phyloP scores from a whole-genome alignment of 2,888 invertebrate species.

The Pachydiplax longipennis region DNA sequence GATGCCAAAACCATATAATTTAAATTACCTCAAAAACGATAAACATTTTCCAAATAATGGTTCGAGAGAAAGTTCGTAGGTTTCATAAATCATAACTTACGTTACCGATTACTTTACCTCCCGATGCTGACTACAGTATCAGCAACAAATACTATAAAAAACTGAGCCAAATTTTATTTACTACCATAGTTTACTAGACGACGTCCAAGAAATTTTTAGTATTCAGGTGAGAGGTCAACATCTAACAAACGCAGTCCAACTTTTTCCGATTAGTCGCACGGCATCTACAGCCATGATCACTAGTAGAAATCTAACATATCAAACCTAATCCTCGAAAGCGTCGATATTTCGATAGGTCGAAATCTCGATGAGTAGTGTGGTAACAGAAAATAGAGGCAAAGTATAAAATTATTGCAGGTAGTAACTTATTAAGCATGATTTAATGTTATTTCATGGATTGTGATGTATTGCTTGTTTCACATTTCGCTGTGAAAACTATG shows the following conservation, averaged over 20 bases:
- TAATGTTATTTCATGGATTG: neutral
- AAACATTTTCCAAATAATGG: no score
- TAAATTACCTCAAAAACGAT: no score
- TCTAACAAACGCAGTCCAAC: neutral
- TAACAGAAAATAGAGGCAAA: slow-evolving; percentile 42
- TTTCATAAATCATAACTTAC: no score
- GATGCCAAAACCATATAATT: no score
- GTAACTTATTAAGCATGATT: neutral
- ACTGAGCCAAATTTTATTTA: no score
- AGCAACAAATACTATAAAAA: no score
- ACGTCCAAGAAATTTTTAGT: no score
- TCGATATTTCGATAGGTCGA: slow-evolving; percentile 34
- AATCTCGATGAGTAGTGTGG: slow-evolving; percentile 39
- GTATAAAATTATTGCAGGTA: slow-evolving; percentile 45
- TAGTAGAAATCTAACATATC: neutral
- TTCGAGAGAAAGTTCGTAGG: no score
- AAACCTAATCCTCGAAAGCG: slow-evolving; percentile 35
- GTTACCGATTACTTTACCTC: no score
- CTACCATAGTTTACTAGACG: no score
- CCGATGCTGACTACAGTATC: no score
- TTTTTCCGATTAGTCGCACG: neutral
- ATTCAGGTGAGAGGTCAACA: no score
- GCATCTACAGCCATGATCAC: neutral
- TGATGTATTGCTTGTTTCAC: neutral
- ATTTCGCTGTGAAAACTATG: neutral